Conservation (phyloP, 1,140 invertebrate genomes). For the Ips nitidus region DNA sequence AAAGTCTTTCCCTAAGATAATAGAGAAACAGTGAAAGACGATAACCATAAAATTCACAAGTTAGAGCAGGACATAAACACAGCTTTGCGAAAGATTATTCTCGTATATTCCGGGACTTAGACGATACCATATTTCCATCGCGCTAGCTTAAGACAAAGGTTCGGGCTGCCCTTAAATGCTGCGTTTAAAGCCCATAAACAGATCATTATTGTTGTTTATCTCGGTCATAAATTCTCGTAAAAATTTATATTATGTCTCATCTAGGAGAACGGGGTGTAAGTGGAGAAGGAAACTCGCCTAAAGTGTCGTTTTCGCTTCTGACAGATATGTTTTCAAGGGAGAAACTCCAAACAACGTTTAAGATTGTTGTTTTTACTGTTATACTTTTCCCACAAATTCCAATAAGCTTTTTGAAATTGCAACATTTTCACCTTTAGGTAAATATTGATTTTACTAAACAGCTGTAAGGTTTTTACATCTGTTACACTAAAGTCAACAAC, state of each 20-base stretch:
- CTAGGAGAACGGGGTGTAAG: conserved; percentile 4
- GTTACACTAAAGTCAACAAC: no score
- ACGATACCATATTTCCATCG: conserved; percentile 30
- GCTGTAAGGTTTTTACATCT: no score
- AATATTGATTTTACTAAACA: no score
- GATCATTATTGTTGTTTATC: conserved; percentile 34
- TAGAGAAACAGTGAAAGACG: no score
- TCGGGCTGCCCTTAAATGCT: conserved; percentile 20
- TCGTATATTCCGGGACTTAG: conserved; percentile 24
- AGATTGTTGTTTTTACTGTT: no score
- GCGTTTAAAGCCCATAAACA: conserved; percentile 30
- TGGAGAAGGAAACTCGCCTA: conserved; percentile 11
- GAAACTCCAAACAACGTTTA: no score
- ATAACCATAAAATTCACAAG: conserved; percentile 17
- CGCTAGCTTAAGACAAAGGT: conserved; percentile 28
- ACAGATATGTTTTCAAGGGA: neutral
- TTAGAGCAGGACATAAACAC: conserved; percentile 17
- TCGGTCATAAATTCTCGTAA: conserved; percentile 29
- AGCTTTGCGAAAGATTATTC: conserved; percentile 23
- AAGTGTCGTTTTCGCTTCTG: neutral
- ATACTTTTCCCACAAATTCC: no score
- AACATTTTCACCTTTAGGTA: no score
- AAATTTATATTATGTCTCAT: conserved; percentile 31
- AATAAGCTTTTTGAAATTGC: no score
- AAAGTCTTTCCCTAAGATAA: no score